Percentiles rank a stretch among this genome's conserved stretches.
Conservation (phyloP, 1,140 invertebrate species). For the Samia ricini region DNA sequence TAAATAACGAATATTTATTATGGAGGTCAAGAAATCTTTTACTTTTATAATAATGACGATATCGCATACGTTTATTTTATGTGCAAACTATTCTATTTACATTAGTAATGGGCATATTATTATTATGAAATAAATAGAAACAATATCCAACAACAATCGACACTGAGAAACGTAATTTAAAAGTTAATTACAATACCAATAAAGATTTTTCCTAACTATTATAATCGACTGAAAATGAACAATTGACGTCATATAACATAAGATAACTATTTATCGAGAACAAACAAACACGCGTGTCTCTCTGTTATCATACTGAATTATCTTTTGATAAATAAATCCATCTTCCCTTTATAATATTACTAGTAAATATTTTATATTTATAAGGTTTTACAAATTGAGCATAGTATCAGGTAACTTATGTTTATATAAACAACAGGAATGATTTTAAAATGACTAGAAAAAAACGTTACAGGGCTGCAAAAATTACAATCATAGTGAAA, state of each 20-base stretch:
- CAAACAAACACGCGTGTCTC: conserved; percentile 34
- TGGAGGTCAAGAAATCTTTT: no score
- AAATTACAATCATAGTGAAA: conserved; percentile 9
- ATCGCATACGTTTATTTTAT: no score
- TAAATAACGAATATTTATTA: no score
- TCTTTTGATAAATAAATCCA: conserved; percentile 29
- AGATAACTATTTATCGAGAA: conserved; percentile 32
- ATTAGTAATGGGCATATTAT: no score
- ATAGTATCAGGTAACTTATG: not conserved
- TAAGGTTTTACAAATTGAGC: not conserved
- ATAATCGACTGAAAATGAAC: conserved; percentile 28
- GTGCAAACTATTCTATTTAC: no score
- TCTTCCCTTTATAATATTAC: conserved; percentile 13
- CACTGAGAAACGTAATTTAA: not conserved
- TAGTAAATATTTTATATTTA: conserved; percentile 8
- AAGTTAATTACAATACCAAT: not conserved
- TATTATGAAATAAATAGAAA: not conserved
- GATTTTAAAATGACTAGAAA: not conserved
- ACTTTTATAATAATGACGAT: no score
- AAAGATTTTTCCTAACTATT: conserved; percentile 2
- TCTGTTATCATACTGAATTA: conserved; percentile 29
- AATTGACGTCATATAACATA: conserved; percentile 36
- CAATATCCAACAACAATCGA: not conserved
- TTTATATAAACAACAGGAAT: not conserved
- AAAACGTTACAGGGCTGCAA: not conserved